A percentile compares a stretch with the other conserved stretches of the same genome.
phyloP scores from a whole-genome alignment of 2,797 vertebrate genomes.

The Buphagus erythrorhynchus region DNA sequence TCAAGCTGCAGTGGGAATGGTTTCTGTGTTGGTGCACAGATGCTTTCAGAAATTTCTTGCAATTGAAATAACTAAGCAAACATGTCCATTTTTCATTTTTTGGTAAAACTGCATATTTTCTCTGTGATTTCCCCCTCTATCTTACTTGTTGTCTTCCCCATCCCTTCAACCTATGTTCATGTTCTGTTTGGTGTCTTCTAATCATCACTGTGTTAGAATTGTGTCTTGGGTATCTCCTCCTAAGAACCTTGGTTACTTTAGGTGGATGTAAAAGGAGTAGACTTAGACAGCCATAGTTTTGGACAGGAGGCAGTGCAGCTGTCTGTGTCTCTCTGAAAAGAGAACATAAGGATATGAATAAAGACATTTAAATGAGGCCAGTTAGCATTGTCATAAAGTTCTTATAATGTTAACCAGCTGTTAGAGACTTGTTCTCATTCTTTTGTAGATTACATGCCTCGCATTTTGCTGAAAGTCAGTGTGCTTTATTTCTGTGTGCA shows the following conservation, averaged over 20 bases:
- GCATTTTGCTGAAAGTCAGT: not conserved
- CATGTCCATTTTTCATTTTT: not conserved
- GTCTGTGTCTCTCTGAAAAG: slow-evolving; percentile 40
- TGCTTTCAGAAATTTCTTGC: not conserved
- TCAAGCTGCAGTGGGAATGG: not conserved
- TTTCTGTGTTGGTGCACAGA: not conserved
- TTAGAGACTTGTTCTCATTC: slow-evolving; percentile 42
- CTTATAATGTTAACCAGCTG: slow-evolving; percentile 56
- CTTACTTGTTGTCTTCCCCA: not conserved
- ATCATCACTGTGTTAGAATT: not conserved
- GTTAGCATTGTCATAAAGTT: slow-evolving; percentile 66
- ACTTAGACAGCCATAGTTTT: not conserved
- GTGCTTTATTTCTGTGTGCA: not conserved
- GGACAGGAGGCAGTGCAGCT: not conserved
- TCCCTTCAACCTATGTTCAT: not conserved
- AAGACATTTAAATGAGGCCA: slow-evolving; percentile 50
- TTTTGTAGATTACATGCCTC: slow-evolving; percentile 32
- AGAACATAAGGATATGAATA: slow-evolving; percentile 47
- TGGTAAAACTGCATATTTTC: not conserved
- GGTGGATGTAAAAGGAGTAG: not conserved
- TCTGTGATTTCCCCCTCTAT: not conserved
- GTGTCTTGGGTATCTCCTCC: not conserved
- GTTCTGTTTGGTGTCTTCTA: not conserved
- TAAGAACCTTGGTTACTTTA: not conserved
- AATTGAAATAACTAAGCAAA: not conserved